phyloP scores from a whole-genome alignment of 2,888 invertebrate genomes.

The Drosophila picticornis region DNA sequence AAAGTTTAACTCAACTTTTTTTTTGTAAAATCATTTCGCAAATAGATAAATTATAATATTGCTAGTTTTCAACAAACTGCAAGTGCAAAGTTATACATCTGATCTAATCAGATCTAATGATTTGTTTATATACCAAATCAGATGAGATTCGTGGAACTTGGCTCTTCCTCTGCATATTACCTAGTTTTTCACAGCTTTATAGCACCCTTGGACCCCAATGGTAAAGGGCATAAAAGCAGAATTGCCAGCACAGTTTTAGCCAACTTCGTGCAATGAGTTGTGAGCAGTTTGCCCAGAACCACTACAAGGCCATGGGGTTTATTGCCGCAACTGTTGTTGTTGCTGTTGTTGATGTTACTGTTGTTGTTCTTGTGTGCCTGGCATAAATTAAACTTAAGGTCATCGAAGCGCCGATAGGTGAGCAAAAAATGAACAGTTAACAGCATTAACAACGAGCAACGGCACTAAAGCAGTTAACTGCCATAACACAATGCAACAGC shows the following conservation, averaged over 20 bases:
- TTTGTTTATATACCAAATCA: neutral
- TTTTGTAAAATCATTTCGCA: too few species aligned
- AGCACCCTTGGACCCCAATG: conserved; percentile 1
- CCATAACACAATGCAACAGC: conserved; percentile 55
- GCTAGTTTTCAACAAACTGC: neutral
- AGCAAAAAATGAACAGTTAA: conserved; percentile 55
- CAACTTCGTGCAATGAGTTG: conserved; percentile 23
- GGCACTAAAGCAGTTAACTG: conserved; percentile 73
- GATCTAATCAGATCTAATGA: too few species aligned
- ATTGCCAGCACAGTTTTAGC: conserved; percentile 31
- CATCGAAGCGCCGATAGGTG: conserved; percentile 62
- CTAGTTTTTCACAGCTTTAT: neutral
- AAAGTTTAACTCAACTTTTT: neutral
- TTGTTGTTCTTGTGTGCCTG: conserved; percentile 21
- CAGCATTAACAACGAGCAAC: conserved; percentile 57
- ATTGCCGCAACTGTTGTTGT: conserved; percentile 28
- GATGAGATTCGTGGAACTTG: neutral
- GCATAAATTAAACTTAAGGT: conserved; percentile 76
- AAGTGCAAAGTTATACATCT: neutral
- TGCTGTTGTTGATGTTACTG: conserved; percentile 18
- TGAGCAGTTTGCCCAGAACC: conserved; percentile 50
- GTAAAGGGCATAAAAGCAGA: conserved; percentile 13
- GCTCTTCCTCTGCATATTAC: neutral
- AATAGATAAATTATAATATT: too few species aligned
- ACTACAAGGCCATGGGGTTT: conserved; percentile 69